Conservation (phyloP, 2,797 vertebrate genomes). For the Platalea minor region DNA sequence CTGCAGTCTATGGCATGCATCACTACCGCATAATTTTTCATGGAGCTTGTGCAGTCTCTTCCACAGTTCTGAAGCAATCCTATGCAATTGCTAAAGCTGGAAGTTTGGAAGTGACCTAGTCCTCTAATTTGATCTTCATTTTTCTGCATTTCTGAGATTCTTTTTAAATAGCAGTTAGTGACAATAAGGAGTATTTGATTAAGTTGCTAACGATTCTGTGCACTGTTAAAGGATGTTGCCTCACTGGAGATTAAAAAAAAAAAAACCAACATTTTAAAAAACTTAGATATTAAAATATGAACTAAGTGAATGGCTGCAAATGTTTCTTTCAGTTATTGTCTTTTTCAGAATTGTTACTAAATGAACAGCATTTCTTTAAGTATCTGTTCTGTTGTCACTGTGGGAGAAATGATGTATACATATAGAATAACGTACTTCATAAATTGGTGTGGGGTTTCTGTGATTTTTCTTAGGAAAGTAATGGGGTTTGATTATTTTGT, state of each 20-base stretch:
- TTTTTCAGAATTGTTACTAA: not conserved
- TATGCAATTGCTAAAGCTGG: not conserved
- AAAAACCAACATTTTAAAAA: not conserved
- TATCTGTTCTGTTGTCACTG: not conserved
- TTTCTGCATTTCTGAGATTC: not conserved
- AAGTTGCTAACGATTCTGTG: not conserved
- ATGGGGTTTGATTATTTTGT: not conserved
- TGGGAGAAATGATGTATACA: not conserved
- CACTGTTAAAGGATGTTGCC: not conserved
- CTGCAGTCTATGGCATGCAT: not conserved
- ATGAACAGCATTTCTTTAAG: not conserved
- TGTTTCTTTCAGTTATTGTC: not conserved
- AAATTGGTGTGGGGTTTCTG: not conserved
- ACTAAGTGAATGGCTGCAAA: not conserved
- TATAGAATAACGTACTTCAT: not conserved
- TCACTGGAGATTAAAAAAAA: not conserved
- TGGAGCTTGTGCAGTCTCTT: not conserved
- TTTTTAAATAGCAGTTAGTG: not conserved
- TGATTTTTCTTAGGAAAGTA: not conserved
- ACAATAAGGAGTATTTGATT: not conserved
- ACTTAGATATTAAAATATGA: not conserved
- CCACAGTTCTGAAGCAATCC: not conserved
- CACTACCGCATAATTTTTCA: not conserved
- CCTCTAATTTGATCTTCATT: not conserved
- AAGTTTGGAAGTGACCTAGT: not conserved